A percentile compares a stretch with the other conserved stretches of the same genome.
Evolutionary conservation across 2,888 invertebrate genomes (phyloP).

Genomic region (Eupithecia vulgata): DNA sequence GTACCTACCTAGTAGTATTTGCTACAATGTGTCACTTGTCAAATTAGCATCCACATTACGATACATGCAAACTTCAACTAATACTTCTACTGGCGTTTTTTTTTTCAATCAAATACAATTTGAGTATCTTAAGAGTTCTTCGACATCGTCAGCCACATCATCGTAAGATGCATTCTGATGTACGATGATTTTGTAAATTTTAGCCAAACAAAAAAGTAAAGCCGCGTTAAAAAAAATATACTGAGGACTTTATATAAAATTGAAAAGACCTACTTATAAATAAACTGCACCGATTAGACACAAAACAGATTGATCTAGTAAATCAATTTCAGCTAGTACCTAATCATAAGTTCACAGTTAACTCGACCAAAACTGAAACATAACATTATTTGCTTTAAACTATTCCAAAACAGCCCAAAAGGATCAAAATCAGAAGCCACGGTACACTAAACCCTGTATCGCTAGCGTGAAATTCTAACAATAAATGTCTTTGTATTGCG

Average conservation of each 20-base stretch:
- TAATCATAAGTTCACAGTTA: background rate
- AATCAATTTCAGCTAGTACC: background rate
- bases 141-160: background rate
- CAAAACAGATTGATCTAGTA: background rate
- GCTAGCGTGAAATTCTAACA: conserved; percentile 82
- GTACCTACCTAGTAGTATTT: background rate
- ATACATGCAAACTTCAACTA: background rate
- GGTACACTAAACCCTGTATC: conserved; percentile 65
- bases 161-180: background rate
- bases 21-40: background rate
- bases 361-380: background rate
- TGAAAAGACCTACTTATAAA: too few relatives aligned
- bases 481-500: conserved; percentile 83
- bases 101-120: background rate
- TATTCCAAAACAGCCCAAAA: conserved; percentile 26
- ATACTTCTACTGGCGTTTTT: background rate
- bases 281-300: too few relatives aligned
- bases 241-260: too few relatives aligned
- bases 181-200: background rate
- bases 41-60: background rate
- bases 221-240: background rate
- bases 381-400: background rate
- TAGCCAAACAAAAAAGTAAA: background rate
- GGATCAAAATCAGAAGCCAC: conserved; percentile 53
- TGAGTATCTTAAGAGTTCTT: background rate